These are phyloP conservation scores for Hyalella azteca DNA, from an alignment of 2,888 invertebrate genomes.

Conservation along the genomic window DNA sequence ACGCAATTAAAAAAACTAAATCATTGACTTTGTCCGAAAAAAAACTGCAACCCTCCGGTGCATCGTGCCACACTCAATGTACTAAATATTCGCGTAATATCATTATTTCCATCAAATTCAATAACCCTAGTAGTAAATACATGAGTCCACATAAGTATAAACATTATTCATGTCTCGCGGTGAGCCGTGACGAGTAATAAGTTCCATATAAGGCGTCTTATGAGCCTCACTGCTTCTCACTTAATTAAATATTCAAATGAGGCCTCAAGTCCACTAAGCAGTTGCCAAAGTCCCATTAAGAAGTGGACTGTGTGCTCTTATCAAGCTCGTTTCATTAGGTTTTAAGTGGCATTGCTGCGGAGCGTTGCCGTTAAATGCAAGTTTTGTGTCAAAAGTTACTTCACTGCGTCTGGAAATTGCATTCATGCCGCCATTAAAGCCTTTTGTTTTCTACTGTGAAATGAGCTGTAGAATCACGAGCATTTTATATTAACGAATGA, in stretches of 20 bases:
- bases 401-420: background rate
- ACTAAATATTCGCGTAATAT: too few species aligned
- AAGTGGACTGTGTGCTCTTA: background rate
- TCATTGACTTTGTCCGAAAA: too few species aligned
- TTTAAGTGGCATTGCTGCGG: slow-evolving; percentile 14
- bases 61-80: too few species aligned
- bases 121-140: too few species aligned
- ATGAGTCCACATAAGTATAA: too few species aligned
- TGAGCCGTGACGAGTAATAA: background rate
- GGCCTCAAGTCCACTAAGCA: background rate
- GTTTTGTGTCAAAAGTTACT: slow-evolving; percentile 10
- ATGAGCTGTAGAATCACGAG: too few species aligned
- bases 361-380: background rate
- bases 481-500: too few species aligned
- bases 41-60: too few species aligned
- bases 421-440: background rate
- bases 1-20: too few species aligned
- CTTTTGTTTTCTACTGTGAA: too few species aligned
- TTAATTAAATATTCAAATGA: slow-evolving; percentile 17
- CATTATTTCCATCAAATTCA: too few species aligned
- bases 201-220: background rate
- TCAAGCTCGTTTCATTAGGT: slow-evolving; percentile 16
- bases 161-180: too few species aligned
- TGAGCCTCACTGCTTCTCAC: background rate
- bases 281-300: slow-evolving; percentile 10